Percentiles rank a stretch among this genome's conserved stretches.
Conservation (phyloP, 2,797 vertebrate genomes). For the Argyrosomus regius region DNA sequence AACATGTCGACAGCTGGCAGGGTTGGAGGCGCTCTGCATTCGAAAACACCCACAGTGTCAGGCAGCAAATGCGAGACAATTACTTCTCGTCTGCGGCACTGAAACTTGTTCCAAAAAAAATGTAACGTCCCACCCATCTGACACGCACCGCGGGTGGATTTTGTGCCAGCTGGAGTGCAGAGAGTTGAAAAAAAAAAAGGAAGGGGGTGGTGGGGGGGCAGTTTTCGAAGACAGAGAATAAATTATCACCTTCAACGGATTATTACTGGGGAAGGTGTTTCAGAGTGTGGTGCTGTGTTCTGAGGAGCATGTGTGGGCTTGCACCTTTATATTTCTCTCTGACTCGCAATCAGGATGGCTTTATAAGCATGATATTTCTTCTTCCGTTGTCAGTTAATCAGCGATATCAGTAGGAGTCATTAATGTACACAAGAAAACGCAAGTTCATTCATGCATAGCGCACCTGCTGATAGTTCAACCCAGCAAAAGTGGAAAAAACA, state of each 20-base stretch:
- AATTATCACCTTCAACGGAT: conserved; percentile 78
- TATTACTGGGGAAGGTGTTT: conserved; percentile 73
- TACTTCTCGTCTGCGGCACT: conserved; percentile 61
- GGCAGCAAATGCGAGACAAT: conserved; percentile 65
- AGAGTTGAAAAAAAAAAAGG: conserved; percentile 20
- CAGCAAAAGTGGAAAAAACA: not conserved
- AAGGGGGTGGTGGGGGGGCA: conserved; percentile 4
- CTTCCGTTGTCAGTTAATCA: conserved; percentile 24
- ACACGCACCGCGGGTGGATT: conserved; percentile 63
- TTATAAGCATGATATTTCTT: not conserved
- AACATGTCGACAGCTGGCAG: conserved; percentile 67
- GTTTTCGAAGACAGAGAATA: conserved; percentile 70
- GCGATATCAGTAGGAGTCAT: not conserved
- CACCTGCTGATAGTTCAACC: conserved; percentile 13
- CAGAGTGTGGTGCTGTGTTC: conserved; percentile 53
- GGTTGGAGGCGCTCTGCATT: conserved; percentile 63
- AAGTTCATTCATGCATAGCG: conserved; percentile 7
- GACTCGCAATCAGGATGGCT: conserved; percentile 18
- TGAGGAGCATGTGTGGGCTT: conserved; percentile 65
- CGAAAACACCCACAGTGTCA: conserved; percentile 68
- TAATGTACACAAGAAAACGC: conserved; percentile 14
- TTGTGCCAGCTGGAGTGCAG: conserved; percentile 72
- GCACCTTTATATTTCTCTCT: conserved; percentile 49
- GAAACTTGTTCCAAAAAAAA: conserved; percentile 65
- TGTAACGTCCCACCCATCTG: conserved; percentile 64